Conservation (phyloP, 1,140 invertebrate species). For the Orussus abietinus region DNA sequence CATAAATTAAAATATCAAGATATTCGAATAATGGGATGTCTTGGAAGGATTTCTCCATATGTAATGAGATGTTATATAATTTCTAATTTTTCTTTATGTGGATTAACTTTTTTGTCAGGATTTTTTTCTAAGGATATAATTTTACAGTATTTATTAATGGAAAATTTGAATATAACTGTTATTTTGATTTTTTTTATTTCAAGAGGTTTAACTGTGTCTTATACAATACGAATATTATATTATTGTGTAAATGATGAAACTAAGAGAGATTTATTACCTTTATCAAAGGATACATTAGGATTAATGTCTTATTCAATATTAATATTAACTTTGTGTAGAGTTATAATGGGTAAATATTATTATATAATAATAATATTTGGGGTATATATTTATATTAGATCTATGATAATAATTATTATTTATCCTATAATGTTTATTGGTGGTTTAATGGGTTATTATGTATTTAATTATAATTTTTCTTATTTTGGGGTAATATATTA, state of each 20-base stretch:
- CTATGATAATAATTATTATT: slow-evolving; percentile 52
- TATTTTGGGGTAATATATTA: slow-evolving; percentile 48
- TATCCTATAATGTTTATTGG: slow-evolving; percentile 52
- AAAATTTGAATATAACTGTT: slow-evolving; percentile 51
- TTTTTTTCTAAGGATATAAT: slow-evolving; percentile 67
- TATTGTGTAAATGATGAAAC: slow-evolving; percentile 50
- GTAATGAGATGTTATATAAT: slow-evolving; percentile 51
- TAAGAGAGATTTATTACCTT: slow-evolving; percentile 48
- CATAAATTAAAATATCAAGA: slow-evolving; percentile 61
- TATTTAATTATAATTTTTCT: slow-evolving; percentile 46
- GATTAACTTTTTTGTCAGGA: slow-evolving; percentile 58
- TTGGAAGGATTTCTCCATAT: slow-evolving; percentile 46
- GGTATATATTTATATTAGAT: slow-evolving; percentile 41
- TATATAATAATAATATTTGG: too few species aligned
- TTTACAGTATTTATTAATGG: slow-evolving; percentile 54
- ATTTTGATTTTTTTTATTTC: slow-evolving; percentile 55
- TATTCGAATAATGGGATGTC: slow-evolving; percentile 57
- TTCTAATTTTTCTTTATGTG: slow-evolving; percentile 54
- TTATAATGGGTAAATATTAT: slow-evolving; percentile 7
- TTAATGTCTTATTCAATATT: slow-evolving; percentile 17
- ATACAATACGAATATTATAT: slow-evolving; percentile 56
- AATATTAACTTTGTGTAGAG: slow-evolving; percentile 14
- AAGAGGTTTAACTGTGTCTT: slow-evolving; percentile 55
- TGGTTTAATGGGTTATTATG: too few species aligned
- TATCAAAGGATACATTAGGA: slow-evolving; percentile 41